Evolutionary conservation across 30 jellyfish, hydroid and myxozoan species (phyloP).

Genomic region (Turritopsis rubra): DNA sequence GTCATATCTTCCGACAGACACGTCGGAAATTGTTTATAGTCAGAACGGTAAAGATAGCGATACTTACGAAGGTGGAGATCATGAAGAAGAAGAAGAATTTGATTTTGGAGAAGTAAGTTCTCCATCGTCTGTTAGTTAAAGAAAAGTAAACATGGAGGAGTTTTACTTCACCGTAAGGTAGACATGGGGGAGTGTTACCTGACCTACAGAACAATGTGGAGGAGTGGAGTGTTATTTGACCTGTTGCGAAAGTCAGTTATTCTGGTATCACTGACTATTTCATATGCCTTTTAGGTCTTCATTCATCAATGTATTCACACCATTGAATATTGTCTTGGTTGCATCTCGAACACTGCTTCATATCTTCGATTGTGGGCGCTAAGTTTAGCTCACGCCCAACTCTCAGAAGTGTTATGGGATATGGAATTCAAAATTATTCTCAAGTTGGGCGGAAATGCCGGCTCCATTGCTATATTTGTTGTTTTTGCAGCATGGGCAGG

Average conservation of each 20-base stretch:
- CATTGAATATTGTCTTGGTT: constrained; percentile 81
- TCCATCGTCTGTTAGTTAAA: neutral
- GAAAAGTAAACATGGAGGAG: neutral
- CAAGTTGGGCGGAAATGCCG: constrained; percentile 45
- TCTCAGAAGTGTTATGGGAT: constrained; percentile 90
- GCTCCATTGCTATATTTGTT: constrained; percentile 57
- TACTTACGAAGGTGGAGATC: neutral
- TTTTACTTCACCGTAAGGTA: too few species aligned
- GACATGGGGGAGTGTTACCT: too few species aligned
- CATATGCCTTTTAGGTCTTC: constrained; percentile 19
- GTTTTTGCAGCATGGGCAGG: constrained; percentile 82
- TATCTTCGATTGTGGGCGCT: constrained; percentile 96
- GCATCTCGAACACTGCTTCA: constrained; percentile 90
- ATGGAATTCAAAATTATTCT: constrained; percentile 75
- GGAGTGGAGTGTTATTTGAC: too few species aligned
- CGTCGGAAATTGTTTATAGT: neutral
- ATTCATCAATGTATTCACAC: constrained; percentile 86
- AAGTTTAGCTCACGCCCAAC: constrained; percentile 88
- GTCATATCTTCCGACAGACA: neutral
- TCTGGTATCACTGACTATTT: too few species aligned
- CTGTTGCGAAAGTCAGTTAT: too few species aligned
- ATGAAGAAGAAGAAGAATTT: constrained; percentile 2
- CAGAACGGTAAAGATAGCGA: neutral
- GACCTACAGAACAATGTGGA: too few species aligned
- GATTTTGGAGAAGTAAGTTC: constrained; percentile 12